A percentile compares a stretch with the other conserved stretches of the same genome.
phyloP scores from a whole-genome alignment of 2,888 invertebrate species.

The Plagodis dolabraria region DNA sequence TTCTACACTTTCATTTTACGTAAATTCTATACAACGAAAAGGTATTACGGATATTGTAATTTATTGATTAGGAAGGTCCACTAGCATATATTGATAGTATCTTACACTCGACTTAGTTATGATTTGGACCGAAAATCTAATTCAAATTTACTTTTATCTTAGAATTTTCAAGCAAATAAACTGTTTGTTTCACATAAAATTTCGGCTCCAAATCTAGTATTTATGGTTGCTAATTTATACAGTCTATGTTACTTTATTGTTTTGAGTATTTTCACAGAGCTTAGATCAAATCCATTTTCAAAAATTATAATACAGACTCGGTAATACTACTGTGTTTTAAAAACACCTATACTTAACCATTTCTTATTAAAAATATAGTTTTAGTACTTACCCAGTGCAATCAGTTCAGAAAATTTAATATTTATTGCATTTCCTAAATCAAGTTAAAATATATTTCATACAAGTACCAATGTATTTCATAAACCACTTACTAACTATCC shows the following conservation, averaged over 20 bases:
- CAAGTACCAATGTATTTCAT: too few relatives aligned
- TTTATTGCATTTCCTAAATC: too few relatives aligned
- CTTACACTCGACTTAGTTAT: constrained; percentile 12
- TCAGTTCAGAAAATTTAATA: too few relatives aligned
- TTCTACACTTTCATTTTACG: too few relatives aligned
- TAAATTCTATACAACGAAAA: too few relatives aligned
- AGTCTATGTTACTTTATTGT: constrained; percentile 38
- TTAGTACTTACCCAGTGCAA: too few relatives aligned
- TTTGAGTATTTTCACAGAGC: constrained; percentile 37
- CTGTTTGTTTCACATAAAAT: neutral
- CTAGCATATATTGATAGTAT: constrained; percentile 8
- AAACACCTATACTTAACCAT: too few relatives aligned
- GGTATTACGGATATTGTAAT: neutral
- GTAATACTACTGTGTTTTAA: too few relatives aligned
- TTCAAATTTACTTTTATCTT: neutral
- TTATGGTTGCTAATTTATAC: constrained; percentile 40
- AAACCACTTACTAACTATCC: too few relatives aligned
- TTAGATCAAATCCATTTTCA: neutral
- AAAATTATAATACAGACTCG: too few relatives aligned
- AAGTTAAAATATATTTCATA: too few relatives aligned
- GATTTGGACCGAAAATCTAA: constrained; percentile 15
- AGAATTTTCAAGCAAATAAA: neutral
- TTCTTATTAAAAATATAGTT: too few relatives aligned
- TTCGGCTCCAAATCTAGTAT: constrained; percentile 38
- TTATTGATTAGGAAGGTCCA: constrained; percentile 10